Base-by-base conservation (phyloP, 2,888 invertebrate genomes). In the Steinernema carpocapsae region DNA sequence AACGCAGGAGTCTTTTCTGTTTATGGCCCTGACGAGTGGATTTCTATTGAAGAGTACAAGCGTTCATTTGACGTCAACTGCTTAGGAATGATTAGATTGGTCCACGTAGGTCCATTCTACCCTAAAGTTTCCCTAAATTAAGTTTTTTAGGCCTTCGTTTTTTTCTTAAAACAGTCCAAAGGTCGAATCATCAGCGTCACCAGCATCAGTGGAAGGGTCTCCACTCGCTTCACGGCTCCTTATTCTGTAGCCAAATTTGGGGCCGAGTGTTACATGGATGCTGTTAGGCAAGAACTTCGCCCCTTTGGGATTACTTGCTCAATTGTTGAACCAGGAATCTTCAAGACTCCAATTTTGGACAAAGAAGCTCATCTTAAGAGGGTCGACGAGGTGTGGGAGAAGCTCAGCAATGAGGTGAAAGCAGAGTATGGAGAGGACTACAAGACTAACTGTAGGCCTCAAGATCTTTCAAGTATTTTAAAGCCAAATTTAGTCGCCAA, bases 1-100 rank as follows among this genome's bases (percentile, higher is more conserved):
- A 94, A 96, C 88, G 94, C 95, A 0, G 96, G 94, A 0, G 90
- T 94, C 0, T 93, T 94, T 92, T 81, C 81, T 6, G 92, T 92
- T 51, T 92, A 94, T 84, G 96, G 94, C 0, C 94, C 94, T 88
- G 93, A 93, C 86, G 95, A 95, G 88, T 95, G 95, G 93, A 92
- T 92, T 87, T 92, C 94, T 0, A 90, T 93, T 87, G 92, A 92
- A 59, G 93, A 93, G 83, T 91, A 92, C 87, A 91, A 80, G 86
- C 91, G 92, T 84, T 92, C 88, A 12, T 79, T 87, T 17, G 87
- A 89, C n/a, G 92, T 95, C 10, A 97, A 97, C 90, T 88, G 94
- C n/a, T 87, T 93, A 77, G 96, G 96, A 29, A 81, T 81, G 14
- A 82, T 86, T 71, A 74, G 86, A 17, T 79, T 81, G 14, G 81